Percentiles rank a stretch among this genome's conserved stretches.
Conservation (phyloP, 2,113 vertebrate species). For the Romanogobio albipinnatus region DNA sequence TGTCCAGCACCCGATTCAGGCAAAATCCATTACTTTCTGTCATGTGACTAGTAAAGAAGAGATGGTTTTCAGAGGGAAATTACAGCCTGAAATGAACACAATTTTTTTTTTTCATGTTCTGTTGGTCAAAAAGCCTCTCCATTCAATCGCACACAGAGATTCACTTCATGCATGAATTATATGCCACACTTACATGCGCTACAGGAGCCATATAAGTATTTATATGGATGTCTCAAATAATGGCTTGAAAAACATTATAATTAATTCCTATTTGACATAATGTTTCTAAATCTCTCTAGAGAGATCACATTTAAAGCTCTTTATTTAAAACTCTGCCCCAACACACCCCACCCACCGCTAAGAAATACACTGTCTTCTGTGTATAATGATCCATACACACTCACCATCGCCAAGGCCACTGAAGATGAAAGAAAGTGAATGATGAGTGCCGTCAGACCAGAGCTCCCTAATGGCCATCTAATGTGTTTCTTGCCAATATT, state of each 20-base stretch:
- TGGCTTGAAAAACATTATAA: neutral
- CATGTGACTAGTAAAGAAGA: conserved; percentile 22
- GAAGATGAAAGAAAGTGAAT: conserved; percentile 51
- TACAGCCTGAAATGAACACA: conserved; percentile 27
- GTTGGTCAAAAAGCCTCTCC: conserved; percentile 6
- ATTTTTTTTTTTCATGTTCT: neutral
- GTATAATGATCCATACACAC: conserved; percentile 48
- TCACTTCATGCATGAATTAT: conserved; percentile 6
- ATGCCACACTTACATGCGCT: neutral
- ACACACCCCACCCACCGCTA: neutral
- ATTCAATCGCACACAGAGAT: conserved; percentile 36
- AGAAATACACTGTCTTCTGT: conserved; percentile 24
- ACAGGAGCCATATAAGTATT: no score
- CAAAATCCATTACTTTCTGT: conserved; percentile 19
- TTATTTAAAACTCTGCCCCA: neutral
- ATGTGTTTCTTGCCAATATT: conserved; percentile 62
- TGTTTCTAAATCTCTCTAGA: neutral
- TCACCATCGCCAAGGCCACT: conserved; percentile 33
- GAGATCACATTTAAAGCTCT: conserved; percentile 33
- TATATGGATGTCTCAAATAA: neutral
- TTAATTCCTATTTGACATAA: conserved; percentile 1
- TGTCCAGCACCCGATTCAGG: conserved; percentile 33
- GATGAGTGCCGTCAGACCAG: conserved; percentile 56
- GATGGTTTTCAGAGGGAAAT: conserved; percentile 34
- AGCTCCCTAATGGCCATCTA: conserved; percentile 62